phyloP scores from a whole-genome alignment of 2,888 invertebrate species.

The Rhynchonema sp. region DNA sequence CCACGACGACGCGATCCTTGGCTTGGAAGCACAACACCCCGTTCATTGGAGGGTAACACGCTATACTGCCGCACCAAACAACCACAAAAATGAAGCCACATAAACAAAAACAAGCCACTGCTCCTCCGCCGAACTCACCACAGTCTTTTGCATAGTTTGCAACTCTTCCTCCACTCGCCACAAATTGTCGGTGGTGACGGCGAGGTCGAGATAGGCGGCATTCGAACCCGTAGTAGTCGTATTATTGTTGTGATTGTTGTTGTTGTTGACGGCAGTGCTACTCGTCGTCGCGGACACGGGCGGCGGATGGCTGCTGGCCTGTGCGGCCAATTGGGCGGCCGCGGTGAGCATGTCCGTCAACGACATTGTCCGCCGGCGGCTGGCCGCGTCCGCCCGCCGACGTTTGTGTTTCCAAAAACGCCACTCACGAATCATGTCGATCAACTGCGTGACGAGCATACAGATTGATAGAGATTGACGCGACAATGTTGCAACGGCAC shows the following conservation, averaged over 20 bases:
- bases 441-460: neutral
- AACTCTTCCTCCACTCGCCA: slow-evolving; percentile 1
- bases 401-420: neutral
- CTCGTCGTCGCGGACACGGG: neutral
- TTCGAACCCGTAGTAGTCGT: neutral
- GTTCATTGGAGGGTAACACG: no score
- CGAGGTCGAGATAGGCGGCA: neutral
- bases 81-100: no score
- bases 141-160: neutral
- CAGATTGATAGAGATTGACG: no score
- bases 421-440: neutral
- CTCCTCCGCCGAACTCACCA: neutral
- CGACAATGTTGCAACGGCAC: no score
- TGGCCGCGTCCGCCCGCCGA: neutral
- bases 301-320: neutral
- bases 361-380: neutral
- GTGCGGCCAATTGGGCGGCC: neutral
- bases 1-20: no score
- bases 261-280: neutral
- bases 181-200: neutral
- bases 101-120: no score
- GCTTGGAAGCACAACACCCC: no score
- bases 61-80: no score
- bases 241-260: neutral
- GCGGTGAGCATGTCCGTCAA: neutral